Evolutionary conservation across 2,888 invertebrate genomes (phyloP), one percentile per base, ranked within the genome.

Genomic region (Sinotaia quadrata): DNA sequence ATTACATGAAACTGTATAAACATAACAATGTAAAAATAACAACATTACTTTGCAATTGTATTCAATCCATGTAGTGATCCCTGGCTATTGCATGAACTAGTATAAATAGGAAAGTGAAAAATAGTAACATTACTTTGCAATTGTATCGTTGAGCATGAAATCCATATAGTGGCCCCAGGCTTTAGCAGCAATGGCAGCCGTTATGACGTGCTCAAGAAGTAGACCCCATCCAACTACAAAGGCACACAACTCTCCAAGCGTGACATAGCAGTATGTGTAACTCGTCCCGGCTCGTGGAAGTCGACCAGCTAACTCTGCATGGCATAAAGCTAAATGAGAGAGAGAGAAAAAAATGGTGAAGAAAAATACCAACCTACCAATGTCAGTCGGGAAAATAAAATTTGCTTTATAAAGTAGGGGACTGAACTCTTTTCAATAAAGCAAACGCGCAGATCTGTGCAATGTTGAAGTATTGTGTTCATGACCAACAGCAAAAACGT

Each of bases 151-250:
- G 15, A 82, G 65, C 69, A 87, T 77, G 41, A 82, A 82, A 52
- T 86, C 85, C 29, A 85, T 68, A 67, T 85, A 87, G 52, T 85
- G 83, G 58, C 83, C 81, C 83, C 85, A 83, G 0, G 85, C 85
- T 65, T 87, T 86, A 29, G 84, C 84, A 5, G 84, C 81, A 10
- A 81, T 74, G 1, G 86, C 84, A 0, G 82, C 85, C 2, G 81
- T 79, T 2, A 86, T 75, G 8, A 85, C 76, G 59, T 85, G 78
- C 60, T 87, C 87, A 59, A 86, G 75, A 2, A 86, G 68, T 72
- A 85, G 78, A 47, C 82, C 84, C 87, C 87, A 87, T 15, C 85
- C 87, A 31, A 84, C 79, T 7, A 85, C 81, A 72, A 85, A 86
- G 10, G 83, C 85, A 71, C 81, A 82, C 31, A 86, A 67, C 69